Evolutionary conservation across 2,888 invertebrate genomes (phyloP).

Genomic region (Drosophila subquinaria): DNA sequence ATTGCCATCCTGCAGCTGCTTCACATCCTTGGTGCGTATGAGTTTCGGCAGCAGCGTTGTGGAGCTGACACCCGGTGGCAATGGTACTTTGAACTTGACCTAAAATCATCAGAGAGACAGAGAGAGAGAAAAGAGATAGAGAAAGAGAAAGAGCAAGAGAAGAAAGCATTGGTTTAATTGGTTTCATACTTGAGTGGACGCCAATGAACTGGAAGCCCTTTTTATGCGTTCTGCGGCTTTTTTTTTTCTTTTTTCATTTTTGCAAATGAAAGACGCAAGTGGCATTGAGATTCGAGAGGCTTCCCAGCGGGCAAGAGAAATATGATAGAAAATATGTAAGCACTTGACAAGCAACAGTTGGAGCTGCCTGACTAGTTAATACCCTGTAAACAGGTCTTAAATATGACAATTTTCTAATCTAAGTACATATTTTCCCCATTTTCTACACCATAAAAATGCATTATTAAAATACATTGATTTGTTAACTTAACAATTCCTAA

Average conservation of each 20-base stretch:
- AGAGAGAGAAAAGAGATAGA: constrained; percentile 2
- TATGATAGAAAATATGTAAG: constrained; percentile 6
- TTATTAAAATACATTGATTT: too few species aligned
- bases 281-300: constrained; percentile 28
- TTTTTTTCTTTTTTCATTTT: constrained; percentile 3
- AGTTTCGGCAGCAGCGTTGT: constrained; percentile 93
- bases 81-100: constrained; percentile 85
- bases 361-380: not conserved
- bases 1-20: constrained; percentile 85
- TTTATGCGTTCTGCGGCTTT: constrained; percentile 11
- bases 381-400: not conserved
- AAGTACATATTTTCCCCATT: too few species aligned
- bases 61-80: constrained; percentile 85
- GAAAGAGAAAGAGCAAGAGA: not conserved
- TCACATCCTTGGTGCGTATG: constrained; percentile 92
- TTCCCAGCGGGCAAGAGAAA: constrained; percentile 12
- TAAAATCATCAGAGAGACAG: constrained; percentile 50
- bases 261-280: constrained; percentile 39
- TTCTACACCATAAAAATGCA: too few species aligned
- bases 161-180: constrained; percentile 47
- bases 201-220: constrained; percentile 49
- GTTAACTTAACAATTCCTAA: too few species aligned
- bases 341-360: not conserved
- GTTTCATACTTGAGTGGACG: constrained; percentile 35
- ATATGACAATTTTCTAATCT: too few species aligned